Percentiles rank a stretch among this genome's conserved stretches.
Evolutionary conservation across 2,888 invertebrate genomes (phyloP).

Genomic region (Lysandra bellargus): DNA sequence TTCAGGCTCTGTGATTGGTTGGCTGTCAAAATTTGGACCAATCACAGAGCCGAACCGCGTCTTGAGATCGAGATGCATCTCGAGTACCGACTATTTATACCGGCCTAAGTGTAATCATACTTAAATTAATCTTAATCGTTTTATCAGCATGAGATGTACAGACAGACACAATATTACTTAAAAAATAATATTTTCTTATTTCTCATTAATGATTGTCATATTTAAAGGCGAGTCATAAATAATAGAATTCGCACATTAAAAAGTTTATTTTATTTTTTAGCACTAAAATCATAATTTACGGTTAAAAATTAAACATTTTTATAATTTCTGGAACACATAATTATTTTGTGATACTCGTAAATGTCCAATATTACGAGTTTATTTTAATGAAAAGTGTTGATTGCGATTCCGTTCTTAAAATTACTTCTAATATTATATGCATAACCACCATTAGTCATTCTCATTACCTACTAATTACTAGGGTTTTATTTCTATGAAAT

Average conservation of each 20-base stretch:
- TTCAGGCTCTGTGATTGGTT: no score
- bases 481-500: no score
- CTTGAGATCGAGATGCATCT: no score
- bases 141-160: no score
- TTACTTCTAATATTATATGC: background rate
- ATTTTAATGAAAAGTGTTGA: background rate
- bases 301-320: background rate
- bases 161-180: no score
- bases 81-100: no score
- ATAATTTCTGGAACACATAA: background rate
- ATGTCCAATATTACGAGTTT: background rate
- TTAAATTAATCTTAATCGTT: no score
- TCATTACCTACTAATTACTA: no score
- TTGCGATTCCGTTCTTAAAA: background rate
- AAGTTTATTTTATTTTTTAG: background rate
- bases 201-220: background rate
- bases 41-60: no score
- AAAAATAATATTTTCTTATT: background rate
- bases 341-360: background rate
- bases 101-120: no score
- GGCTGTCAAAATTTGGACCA: no score
- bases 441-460: background rate
- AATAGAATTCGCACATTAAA: constrained; percentile 1
- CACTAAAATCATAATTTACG: background rate
- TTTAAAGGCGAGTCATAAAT: background rate